These are phyloP conservation scores for Enteromius fasciolatus DNA, from an alignment of 2,797 vertebrate genomes.

Conservation along the genomic window DNA sequence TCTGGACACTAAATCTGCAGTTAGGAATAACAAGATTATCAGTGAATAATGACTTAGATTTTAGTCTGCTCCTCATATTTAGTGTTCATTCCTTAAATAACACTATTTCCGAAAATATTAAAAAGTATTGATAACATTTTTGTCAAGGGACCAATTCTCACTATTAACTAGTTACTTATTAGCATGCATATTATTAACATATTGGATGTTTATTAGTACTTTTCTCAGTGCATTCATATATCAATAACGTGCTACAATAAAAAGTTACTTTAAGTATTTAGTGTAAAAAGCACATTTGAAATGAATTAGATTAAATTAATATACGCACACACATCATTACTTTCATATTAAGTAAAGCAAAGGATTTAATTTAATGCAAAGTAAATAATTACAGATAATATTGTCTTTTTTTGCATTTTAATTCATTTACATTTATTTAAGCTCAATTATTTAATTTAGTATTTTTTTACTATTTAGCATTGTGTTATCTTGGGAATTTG, in stretches of 20 bases:
- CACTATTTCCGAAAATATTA: neutral
- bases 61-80: neutral
- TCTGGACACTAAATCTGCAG: neutral
- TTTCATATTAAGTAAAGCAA: neutral
- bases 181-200: no score
- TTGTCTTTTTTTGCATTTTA: neutral
- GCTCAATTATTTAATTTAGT: neutral
- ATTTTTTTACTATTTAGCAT: neutral
- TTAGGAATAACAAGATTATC: neutral
- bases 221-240: neutral
- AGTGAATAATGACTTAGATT: slow-evolving; percentile 10
- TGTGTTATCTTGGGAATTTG: neutral
- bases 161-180: no score
- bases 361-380: neutral
- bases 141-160: neutral
- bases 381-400: neutral
- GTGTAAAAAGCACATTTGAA: neutral
- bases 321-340: neutral
- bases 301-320: neutral
- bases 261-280: neutral
- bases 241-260: neutral
- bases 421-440: neutral
- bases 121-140: neutral
- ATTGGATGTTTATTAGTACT: no score
- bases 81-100: neutral